phyloP scores from a whole-genome alignment of 2,113 vertebrate species.

The Pleuronectes platessa region DNA sequence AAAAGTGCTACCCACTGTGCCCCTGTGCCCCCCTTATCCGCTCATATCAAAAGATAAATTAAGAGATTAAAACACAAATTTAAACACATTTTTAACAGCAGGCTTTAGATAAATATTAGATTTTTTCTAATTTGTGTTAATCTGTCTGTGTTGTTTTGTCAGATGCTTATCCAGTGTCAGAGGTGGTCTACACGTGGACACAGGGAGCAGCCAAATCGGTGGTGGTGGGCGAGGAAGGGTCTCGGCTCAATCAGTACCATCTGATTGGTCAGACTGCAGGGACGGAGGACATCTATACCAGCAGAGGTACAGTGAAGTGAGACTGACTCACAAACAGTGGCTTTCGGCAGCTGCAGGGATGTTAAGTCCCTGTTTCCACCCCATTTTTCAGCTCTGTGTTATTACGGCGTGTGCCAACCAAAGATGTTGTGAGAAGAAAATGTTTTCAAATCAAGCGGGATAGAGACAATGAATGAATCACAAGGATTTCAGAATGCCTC shows the following conservation, averaged over 20 bases:
- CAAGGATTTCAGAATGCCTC: conserved; percentile 78
- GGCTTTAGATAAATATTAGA: not conserved
- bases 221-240: conserved; percentile 95
- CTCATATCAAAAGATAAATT: not conserved
- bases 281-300: conserved; percentile 93
- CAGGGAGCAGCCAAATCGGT: conserved; percentile 90
- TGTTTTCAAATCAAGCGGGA: conserved; percentile 77
- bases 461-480: conserved; percentile 74
- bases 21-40: too few species aligned
- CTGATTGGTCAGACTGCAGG: conserved; percentile 93
- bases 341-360: not conserved
- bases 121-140: not conserved
- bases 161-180: conserved; percentile 97
- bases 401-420: conserved; percentile 49
- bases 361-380: conserved; percentile 27
- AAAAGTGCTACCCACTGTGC: too few species aligned
- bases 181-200: conserved; percentile 96
- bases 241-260: conserved; percentile 96
- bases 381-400: conserved; percentile 42
- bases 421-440: conserved; percentile 61
- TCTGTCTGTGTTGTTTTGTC: conserved; percentile 14
- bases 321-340: not conserved
- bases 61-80: not conserved
- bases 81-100: too few species aligned
- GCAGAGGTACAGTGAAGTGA: conserved; percentile 85